Base-by-base conservation (phyloP, 2,113 vertebrate genomes). In the Platysternon megacephalum region DNA sequence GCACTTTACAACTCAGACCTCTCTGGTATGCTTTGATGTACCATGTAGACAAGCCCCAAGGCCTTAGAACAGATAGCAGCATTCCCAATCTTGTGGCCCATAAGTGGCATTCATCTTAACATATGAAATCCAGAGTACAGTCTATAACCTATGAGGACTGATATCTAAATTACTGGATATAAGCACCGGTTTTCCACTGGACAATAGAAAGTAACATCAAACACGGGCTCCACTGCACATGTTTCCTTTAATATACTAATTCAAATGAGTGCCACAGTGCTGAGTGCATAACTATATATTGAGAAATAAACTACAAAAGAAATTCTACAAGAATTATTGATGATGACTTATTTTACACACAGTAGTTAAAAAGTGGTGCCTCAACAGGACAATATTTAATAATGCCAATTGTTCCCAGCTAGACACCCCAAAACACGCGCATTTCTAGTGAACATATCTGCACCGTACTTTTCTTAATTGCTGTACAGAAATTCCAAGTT, bases 111-210 rank as follows among this genome's bases (percentile, higher is more conserved):
- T n/a, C 35, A n/a, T 80, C 24, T 4, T 85, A 48, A 44, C 11
- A 8, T 3, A 28, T 6, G 13, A 84, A 89, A 88, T 42, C 58
- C 11, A 28, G 65, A 28, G 24, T 86, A 24, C 42, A 79, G 58
- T 6, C 58, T 29, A 82, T 0, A 28, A 82, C 24, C 0, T 0
- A n/a, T 4, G 51, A 52, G n/a, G 1, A 21, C 2, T 8, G 81
- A 84, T 56, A 72, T 3, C n/a, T 21, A 0, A 4, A 29, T 5
- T 28, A 19, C 44, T 74, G 76, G 74, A 82, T 29, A 82, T 74
- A n/a, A 35, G 44, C 11, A 55, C 6, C 39, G 48, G 48, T 65
- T 58, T 58, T 90, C 65, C 42, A 87, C 2, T 12, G 39, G 79
- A 76, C 26, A 55, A 79, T 2, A 10, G 42, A 22, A 48, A 53